A percentile compares a stretch with the other conserved stretches of the same genome.
phyloP scores from a whole-genome alignment of 2,797 vertebrate genomes.

The Pseudopleuronectes americanus region DNA sequence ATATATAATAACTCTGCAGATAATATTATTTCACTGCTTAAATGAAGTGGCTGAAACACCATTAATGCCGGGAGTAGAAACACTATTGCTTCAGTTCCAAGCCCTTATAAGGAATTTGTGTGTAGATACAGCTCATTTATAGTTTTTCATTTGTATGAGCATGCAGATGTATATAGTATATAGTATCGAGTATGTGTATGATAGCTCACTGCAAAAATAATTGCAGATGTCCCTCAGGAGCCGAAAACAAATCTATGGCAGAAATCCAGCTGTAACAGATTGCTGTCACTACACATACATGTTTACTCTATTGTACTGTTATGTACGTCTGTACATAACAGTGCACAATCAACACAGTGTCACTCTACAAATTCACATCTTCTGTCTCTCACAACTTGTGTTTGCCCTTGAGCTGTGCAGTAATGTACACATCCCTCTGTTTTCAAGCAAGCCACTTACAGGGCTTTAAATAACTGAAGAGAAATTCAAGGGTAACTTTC shows the following conservation, averaged over 20 bases:
- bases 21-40: constrained; percentile 56
- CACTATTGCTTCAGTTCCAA: constrained; percentile 40
- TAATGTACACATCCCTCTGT: constrained; percentile 17
- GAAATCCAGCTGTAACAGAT: not conserved
- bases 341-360: constrained; percentile 21
- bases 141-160: constrained; percentile 9
- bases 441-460: constrained; percentile 41
- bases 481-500: constrained; percentile 22
- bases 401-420: constrained; percentile 15
- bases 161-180: too few species aligned
- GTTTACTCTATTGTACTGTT: too few species aligned
- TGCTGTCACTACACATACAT: constrained; percentile 5
- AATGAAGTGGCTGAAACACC: constrained; percentile 63
- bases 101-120: constrained; percentile 27
- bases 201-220: constrained; percentile 12
- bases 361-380: constrained; percentile 3
- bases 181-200: not conserved
- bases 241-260: constrained; percentile 5
- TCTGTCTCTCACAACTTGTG: not conserved
- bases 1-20: constrained; percentile 60
- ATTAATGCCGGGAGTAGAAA: constrained; percentile 58
- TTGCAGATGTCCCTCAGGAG: not conserved
- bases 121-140: constrained; percentile 34
- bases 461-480: constrained; percentile 36
- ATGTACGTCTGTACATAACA: constrained; percentile 11